Conservation (phyloP, 2,888 invertebrate genomes). For the Drosophila colorata region DNA sequence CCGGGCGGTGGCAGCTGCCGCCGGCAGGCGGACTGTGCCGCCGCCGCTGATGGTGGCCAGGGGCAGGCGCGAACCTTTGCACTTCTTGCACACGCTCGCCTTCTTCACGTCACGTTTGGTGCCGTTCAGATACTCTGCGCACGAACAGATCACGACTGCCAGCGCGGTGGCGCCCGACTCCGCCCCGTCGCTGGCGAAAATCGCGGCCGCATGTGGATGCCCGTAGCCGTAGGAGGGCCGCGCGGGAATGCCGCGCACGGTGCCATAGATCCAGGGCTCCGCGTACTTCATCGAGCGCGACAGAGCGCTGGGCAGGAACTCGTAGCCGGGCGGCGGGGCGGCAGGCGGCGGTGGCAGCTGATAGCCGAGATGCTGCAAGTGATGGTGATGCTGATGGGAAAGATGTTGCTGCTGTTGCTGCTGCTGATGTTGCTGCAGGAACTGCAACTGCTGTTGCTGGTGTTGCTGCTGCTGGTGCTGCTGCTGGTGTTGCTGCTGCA, state of each 20-base stretch:
- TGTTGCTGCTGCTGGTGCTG: conserved; percentile 65
- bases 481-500: conserved; percentile 84
- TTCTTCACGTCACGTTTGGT: conserved; percentile 91
- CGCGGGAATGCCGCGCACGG: conserved; percentile 87
- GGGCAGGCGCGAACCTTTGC: conserved; percentile 92
- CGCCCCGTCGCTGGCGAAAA: conserved; percentile 61
- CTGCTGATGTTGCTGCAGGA: conserved; percentile 40
- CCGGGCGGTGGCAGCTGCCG: conserved; percentile 58
- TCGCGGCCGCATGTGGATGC: conserved; percentile 74
- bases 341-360: conserved; percentile 55
- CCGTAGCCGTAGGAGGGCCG: conserved; percentile 79
- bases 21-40: conserved; percentile 87
- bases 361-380: conserved; percentile 59
- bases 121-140: conserved; percentile 92
- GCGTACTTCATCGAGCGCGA: conserved; percentile 94
- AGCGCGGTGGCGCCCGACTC: conserved; percentile 83
- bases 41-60: conserved; percentile 89
- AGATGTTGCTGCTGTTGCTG: conserved; percentile 59
- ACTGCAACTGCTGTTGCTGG: conserved; percentile 46
- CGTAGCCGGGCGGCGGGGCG: conserved; percentile 66
- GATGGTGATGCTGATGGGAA: conserved; percentile 43
- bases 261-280: conserved; percentile 94
- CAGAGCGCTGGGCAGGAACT: conserved; percentile 87
- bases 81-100: conserved; percentile 92
- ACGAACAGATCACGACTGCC: conserved; percentile 92